Base-by-base conservation (phyloP, 2,113 vertebrate species). In the Panthera leo region DNA sequence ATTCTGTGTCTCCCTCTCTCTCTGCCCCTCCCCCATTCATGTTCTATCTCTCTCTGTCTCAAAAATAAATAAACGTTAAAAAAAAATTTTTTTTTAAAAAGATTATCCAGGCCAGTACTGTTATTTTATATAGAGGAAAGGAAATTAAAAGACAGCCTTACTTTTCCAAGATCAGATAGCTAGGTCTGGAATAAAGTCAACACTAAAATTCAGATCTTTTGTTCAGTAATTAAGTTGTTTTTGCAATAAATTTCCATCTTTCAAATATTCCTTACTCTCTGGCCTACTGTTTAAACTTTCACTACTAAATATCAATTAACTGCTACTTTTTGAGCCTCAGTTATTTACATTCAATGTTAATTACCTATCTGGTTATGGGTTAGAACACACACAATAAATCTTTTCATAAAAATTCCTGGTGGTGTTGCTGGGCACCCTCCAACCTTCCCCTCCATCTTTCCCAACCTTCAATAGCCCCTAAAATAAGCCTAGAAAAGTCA, bases 371-470 rank as follows among this genome's bases (percentile, higher is more conserved):
- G 67, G 61, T 79, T 95, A 70, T 90, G 29, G 18, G 36, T 88
- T 79, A 70, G 70, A 96, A 70, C n/a, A 61, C 68, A 95, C 21
- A 97, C 75, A 97, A 75, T 91, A 92, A 87, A 96, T 73, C 85
- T 94, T 95, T 94, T 94, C 88, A 97, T 94, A 87, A 84, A 84
- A 86, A 91, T 68, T 91, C 39, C 65, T 39, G 65, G 75, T 75
- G 79, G 67, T 71, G 23, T 63, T 85, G 36, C 85, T 34, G 63
- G 94, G 48, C 92, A 68, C 48, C 36, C 48, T 85, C 92, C 65
- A 91, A 80, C 45, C n/a, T 89, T 71, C 31, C 65, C 31, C 18
- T 78, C 82, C 39, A 55, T 45, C 73, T 92, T 90, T 92, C 53
- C 76, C 14, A 89, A 39, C 42, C 48, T 87, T 48, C 55, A 9